Percentiles rank a stretch among this genome's conserved stretches.
Conservation (phyloP, 2,888 invertebrate genomes). For the Meiosimyza platycephala region DNA sequence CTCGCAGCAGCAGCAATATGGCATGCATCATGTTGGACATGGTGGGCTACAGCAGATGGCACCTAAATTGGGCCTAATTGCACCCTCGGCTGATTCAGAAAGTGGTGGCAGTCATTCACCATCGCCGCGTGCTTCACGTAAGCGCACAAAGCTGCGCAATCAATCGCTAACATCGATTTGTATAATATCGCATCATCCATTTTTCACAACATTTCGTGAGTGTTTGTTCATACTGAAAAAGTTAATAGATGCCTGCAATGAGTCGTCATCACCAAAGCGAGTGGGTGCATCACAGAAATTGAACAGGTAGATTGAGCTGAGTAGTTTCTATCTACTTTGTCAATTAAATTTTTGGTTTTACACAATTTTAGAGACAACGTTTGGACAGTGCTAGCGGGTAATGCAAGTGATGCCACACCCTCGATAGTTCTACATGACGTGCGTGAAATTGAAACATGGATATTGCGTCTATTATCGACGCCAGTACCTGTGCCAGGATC, state of each 20-base stretch:
- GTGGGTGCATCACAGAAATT: slow-evolving; percentile 89
- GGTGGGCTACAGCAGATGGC: slow-evolving; percentile 57
- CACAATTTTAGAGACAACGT: slow-evolving; percentile 84
- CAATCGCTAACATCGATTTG: slow-evolving; percentile 97
- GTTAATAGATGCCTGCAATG: slow-evolving; percentile 97
- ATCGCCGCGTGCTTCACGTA: slow-evolving; percentile 83
- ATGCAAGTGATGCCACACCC: slow-evolving; percentile 82
- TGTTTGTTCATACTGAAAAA: slow-evolving; percentile 95
- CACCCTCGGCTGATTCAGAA: slow-evolving; percentile 82
- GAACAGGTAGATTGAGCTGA: slow-evolving; percentile 74
- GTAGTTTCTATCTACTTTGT: neutral
- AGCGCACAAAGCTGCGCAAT: slow-evolving; percentile 86
- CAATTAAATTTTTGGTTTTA: too few species aligned
- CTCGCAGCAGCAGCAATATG: slow-evolving; percentile 52
- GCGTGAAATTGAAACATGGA: slow-evolving; percentile 99
- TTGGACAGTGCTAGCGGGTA: slow-evolving; percentile 94
- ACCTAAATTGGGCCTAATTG: slow-evolving; percentile 74
- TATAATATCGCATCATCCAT: slow-evolving; percentile 98
- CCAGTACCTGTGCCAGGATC: slow-evolving; percentile 98
- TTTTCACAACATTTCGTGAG: slow-evolving; percentile 98
- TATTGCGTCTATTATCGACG: slow-evolving; percentile 92
- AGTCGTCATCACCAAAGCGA: slow-evolving; percentile 87
- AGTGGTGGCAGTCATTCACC: slow-evolving; percentile 90
- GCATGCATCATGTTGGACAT: slow-evolving; percentile 41
- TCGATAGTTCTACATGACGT: slow-evolving; percentile 95